Base-by-base conservation (phyloP, 2,797 vertebrate species). In the Molossus alvarezi region DNA sequence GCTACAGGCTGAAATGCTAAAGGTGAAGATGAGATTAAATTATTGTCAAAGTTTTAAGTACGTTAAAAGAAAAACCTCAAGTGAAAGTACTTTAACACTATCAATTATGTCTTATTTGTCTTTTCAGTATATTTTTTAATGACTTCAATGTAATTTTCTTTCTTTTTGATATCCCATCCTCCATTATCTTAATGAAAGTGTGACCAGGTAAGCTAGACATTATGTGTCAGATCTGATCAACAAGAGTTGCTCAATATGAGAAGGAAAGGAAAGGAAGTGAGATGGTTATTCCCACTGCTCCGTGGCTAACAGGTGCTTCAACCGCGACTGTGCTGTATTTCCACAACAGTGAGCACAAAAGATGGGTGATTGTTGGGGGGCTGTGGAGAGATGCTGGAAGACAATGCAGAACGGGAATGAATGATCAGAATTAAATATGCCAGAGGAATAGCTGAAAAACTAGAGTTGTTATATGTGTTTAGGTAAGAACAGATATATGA, bases 31-130 rank as follows among this genome's bases (percentile, higher is more conserved):
- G 33, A 81, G 9, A 48, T 83, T 51, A 55, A 69, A 89, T 76
- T 45, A 64, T 25, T 82, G 6, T 45, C 37, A 72, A 77, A 79
- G 53, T 29, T 64, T 48, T 2, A 60, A 69, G 14, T 62, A 84
- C 83, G 79, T 37, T 79, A 94, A 94, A 87, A 77, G 53, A 85
- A 82, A 90, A 73, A 71, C 37, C 12, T 55, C 67, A 57, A 55
- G 9, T 67, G 20, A 57, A 76, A 23, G 37, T 83, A 41, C 72
- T 84, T 21, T 65, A 64, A 75, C n/a, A 65, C 33, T 67, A 45
- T 84, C 51, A 80, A 23, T 76, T 72, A 77, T 77, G 21, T 14
- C 79, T 86, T 81, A 75, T 81, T 76, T 90, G n/a, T 76, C 53
- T 91, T 15, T 64, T 23, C 20, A 75, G 53, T 3, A 55, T 45